phyloP scores from a whole-genome alignment of 1,140 invertebrate species.

The Camponotus pennsylvanicus region DNA sequence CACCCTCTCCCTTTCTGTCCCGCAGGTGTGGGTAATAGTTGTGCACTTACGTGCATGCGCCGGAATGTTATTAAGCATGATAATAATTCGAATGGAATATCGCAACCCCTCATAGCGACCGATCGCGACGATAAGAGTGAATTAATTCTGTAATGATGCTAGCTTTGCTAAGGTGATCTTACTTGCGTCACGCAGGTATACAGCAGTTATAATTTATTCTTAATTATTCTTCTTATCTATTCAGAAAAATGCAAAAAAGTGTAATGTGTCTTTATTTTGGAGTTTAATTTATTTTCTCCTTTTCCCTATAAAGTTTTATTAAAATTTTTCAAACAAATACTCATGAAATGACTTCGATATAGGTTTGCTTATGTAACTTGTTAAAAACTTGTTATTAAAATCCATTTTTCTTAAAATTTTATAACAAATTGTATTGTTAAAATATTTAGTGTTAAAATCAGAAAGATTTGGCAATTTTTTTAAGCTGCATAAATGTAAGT shows the following conservation, averaged over 20 bases:
- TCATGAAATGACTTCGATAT: not conserved
- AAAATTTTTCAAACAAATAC: constrained; percentile 14
- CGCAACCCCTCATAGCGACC: constrained; percentile 36
- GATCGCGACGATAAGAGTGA: constrained; percentile 57
- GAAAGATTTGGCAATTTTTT: not conserved
- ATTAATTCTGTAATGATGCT: constrained; percentile 59
- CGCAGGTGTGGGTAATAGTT: constrained; percentile 23
- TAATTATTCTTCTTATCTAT: not conserved
- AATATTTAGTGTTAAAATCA: not conserved
- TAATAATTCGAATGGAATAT: constrained; percentile 59
- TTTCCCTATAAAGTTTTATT: constrained; percentile 7
- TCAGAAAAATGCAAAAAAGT: constrained; percentile 14
- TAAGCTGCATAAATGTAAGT: not conserved
- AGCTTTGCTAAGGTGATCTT: constrained; percentile 38
- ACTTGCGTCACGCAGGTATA: constrained; percentile 44
- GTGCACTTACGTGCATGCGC: constrained; percentile 45
- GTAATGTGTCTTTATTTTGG: not conserved
- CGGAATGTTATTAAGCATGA: constrained; percentile 57
- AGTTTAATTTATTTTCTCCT: not conserved
- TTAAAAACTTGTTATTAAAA: not conserved
- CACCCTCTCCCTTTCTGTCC: not conserved
- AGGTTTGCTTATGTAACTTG: not conserved
- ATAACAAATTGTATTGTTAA: not conserved
- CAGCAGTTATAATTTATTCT: constrained; percentile 11
- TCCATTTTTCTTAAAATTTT: not conserved